Evolutionary conservation across 2,113 vertebrate species (phyloP).

Genomic region (Pica pica): DNA sequence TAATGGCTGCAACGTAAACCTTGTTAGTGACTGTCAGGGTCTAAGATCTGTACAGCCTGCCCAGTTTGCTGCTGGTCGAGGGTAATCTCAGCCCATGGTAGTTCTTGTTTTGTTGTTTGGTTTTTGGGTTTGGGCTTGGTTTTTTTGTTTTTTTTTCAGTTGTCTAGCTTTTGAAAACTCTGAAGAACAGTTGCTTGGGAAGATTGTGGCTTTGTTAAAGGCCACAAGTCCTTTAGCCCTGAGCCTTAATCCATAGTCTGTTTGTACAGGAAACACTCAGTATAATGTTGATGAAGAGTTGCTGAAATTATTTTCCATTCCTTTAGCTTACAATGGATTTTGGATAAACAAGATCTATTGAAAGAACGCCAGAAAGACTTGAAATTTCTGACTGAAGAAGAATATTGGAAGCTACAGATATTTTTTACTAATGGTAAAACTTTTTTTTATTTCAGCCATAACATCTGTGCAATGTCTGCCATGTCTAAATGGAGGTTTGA

Average conservation of each 20-base stretch:
- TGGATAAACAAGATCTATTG: conserved; percentile 98
- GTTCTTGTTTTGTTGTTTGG: not conserved
- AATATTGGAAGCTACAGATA: conserved; percentile 99
- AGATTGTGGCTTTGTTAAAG: not conserved
- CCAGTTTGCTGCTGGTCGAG: not conserved
- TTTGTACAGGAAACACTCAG: not conserved
- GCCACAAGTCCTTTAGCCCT: not conserved
- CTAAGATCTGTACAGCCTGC: fast-evolving
- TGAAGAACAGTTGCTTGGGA: not conserved
- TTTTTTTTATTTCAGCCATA: not conserved
- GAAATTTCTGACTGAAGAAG: conserved; percentile 95
- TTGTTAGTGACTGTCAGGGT: fast-evolving
- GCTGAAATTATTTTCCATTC: conserved; percentile 31
- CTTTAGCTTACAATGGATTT: conserved; percentile 95
- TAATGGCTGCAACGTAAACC: not conserved
- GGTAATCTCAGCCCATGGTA: not conserved
- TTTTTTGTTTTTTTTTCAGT: not conserved
- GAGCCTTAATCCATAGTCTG: not conserved
- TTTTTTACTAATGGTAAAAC: conserved; percentile 97
- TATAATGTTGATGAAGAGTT: not conserved
- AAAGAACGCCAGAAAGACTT: conserved; percentile 98
- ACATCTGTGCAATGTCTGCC: not conserved
- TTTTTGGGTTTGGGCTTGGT: not conserved
- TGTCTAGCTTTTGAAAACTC: not conserved
- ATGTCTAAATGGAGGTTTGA: not conserved